Conservation (phyloP, 1,140 invertebrate genomes). For the Drosophila watanabei region DNA sequence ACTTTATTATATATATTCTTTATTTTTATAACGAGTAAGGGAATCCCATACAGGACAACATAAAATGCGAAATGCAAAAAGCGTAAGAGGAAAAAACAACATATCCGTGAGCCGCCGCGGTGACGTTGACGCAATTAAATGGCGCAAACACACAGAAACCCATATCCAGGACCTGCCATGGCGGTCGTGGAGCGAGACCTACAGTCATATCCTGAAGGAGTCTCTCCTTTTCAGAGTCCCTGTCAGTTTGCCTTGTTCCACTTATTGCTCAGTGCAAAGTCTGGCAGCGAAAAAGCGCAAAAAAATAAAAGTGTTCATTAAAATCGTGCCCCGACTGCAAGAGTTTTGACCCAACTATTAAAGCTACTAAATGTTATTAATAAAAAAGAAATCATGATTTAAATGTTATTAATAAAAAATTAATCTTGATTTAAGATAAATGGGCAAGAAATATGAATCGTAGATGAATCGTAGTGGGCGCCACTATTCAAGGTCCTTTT, state of each 20-base stretch:
- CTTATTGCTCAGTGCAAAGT: not conserved
- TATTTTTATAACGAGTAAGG: not conserved
- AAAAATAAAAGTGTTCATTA: not conserved
- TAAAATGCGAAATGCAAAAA: conserved; percentile 33
- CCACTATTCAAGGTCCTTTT: not conserved
- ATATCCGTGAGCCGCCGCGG: conserved; percentile 42
- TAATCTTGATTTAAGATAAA: not conserved
- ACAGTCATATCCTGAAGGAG: conserved; percentile 18
- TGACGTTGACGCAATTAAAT: conserved; percentile 60
- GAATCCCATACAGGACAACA: conserved; percentile 12
- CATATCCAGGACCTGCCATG: not conserved
- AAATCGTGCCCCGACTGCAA: not conserved
- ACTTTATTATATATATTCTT: not conserved
- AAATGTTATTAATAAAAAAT: not conserved
- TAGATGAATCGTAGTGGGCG: not conserved
- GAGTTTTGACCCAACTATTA: not conserved
- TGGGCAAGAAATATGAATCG: not conserved
- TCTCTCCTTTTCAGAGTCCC: conserved; percentile 16
- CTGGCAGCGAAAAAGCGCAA: not conserved
- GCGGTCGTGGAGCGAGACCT: not conserved
- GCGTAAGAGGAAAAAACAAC: conserved; percentile 6
- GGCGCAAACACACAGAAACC: conserved; percentile 24
- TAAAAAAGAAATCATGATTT: not conserved
- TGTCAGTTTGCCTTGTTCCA: conserved; percentile 4
- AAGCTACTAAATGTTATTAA: not conserved